phyloP scores from a whole-genome alignment of 1,140 invertebrate species.

The Melanaphis sacchari region DNA sequence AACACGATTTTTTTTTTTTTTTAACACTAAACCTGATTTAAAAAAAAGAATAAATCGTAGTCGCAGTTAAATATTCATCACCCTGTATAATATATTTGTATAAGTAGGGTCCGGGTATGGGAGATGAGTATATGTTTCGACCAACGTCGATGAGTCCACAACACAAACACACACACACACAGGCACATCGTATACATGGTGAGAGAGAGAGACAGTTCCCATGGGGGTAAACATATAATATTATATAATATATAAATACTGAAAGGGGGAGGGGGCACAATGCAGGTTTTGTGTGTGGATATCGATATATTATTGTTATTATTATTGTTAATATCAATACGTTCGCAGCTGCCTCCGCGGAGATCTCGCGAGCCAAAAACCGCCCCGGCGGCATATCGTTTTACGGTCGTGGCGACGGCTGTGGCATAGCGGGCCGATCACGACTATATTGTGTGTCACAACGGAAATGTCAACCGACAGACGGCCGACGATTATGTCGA shows the following conservation, averaged over 20 bases:
- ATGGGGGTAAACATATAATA: conserved; percentile 20
- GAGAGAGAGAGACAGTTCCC: background rate
- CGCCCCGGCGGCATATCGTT: conserved; percentile 52
- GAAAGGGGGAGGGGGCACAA: conserved; percentile 1
- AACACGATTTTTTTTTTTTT: no score
- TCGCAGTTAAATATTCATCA: background rate
- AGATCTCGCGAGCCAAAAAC: conserved; percentile 53
- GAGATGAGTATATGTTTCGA: conserved; percentile 10
- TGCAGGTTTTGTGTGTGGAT: conserved; percentile 25
- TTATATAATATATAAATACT: background rate
- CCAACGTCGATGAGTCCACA: background rate
- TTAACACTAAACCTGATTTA: no score
- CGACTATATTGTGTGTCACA: conserved; percentile 36
- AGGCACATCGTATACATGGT: background rate
- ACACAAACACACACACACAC: background rate
- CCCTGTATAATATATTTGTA: background rate
- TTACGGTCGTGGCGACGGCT: conserved; percentile 1
- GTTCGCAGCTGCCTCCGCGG: conserved; percentile 10
- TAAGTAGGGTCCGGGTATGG: background rate
- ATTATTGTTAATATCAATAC: conserved; percentile 43
- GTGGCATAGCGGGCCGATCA: background rate
- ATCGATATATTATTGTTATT: conserved; percentile 51
- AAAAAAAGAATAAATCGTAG: background rate
- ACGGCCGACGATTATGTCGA: conserved; percentile 53
- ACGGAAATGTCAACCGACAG: conserved; percentile 57